A percentile compares a stretch with the other conserved stretches of the same genome.
These are phyloP conservation scores for Kryphioiulus occultus DNA, from an alignment of 2,888 invertebrate genomes.

Conservation along the genomic window DNA sequence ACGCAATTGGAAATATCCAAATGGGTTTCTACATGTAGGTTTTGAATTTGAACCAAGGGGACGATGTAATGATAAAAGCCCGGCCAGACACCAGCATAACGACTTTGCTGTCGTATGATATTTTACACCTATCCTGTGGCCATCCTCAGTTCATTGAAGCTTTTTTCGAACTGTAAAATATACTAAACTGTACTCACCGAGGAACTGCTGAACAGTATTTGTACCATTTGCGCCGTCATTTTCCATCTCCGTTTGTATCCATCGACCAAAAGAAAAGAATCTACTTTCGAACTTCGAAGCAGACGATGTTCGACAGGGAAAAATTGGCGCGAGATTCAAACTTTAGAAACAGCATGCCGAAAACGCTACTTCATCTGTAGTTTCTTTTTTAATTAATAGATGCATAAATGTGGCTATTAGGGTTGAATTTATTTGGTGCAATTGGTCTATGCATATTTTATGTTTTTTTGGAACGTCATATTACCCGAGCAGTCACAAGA, in stretches of 20 bases:
- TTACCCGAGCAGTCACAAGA: too few relatives aligned
- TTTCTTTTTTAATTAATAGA: too few relatives aligned
- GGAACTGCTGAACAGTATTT: not conserved
- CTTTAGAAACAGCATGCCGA: not conserved
- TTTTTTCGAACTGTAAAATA: not conserved
- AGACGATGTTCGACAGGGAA: not conserved
- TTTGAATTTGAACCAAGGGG: too few relatives aligned
- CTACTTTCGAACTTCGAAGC: not conserved
- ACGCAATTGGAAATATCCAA: too few relatives aligned
- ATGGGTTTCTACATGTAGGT: too few relatives aligned
- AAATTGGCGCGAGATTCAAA: not conserved
- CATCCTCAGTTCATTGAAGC: not conserved
- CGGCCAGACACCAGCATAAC: slow-evolving; percentile 29
- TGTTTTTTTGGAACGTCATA: too few relatives aligned
- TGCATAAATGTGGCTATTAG: too few relatives aligned
- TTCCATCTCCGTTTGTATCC: not conserved
- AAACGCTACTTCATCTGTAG: too few relatives aligned
- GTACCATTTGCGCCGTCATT: not conserved
- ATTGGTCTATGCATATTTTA: too few relatives aligned
- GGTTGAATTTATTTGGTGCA: too few relatives aligned
- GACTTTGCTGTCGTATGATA: not conserved
- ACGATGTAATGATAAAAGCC: not conserved
- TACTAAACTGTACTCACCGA: not conserved
- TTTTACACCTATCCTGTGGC: slow-evolving; percentile 4
- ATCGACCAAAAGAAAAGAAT: not conserved